These are phyloP conservation scores for Hesperia comma DNA, from an alignment of 2,888 invertebrate species.

Conservation along the genomic window DNA sequence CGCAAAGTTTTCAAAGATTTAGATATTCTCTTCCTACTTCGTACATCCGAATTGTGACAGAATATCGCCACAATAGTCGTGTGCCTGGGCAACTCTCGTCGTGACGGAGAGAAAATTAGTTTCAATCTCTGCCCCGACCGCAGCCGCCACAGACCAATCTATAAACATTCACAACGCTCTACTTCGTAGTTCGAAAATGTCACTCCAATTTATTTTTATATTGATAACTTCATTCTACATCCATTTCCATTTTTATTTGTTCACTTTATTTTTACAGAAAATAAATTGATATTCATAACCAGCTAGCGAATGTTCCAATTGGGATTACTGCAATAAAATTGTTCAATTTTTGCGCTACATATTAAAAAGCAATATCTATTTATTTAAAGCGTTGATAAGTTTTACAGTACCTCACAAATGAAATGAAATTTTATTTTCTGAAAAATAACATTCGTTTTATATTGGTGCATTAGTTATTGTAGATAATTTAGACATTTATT, in stretches of 20 bases:
- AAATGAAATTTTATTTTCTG: not conserved
- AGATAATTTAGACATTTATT: too few species aligned
- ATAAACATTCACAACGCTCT: constrained; percentile 40
- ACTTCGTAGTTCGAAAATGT: constrained; percentile 36
- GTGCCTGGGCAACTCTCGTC: constrained; percentile 50
- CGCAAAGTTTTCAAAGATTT: constrained; percentile 24
- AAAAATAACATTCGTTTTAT: too few species aligned
- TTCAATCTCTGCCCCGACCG: constrained; percentile 65
- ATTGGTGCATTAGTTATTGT: too few species aligned
- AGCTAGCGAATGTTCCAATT: constrained; percentile 35
- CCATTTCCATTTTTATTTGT: constrained; percentile 38
- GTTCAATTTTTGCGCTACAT: constrained; percentile 30
- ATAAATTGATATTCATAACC: constrained; percentile 38
- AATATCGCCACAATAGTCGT: constrained; percentile 52
- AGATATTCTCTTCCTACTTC: constrained; percentile 38
- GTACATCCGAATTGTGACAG: constrained; percentile 55
- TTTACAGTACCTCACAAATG: constrained; percentile 2
- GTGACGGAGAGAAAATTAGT: constrained; percentile 77
- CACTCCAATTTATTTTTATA: constrained; percentile 37
- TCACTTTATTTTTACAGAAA: constrained; percentile 36
- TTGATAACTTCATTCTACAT: constrained; percentile 36
- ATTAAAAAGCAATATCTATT: constrained; percentile 34
- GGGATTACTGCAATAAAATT: constrained; percentile 37
- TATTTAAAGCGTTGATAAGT: constrained; percentile 24
- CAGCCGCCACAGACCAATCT: constrained; percentile 64